Conservation (phyloP, 2,888 invertebrate species). For the Brachycybe producta region DNA sequence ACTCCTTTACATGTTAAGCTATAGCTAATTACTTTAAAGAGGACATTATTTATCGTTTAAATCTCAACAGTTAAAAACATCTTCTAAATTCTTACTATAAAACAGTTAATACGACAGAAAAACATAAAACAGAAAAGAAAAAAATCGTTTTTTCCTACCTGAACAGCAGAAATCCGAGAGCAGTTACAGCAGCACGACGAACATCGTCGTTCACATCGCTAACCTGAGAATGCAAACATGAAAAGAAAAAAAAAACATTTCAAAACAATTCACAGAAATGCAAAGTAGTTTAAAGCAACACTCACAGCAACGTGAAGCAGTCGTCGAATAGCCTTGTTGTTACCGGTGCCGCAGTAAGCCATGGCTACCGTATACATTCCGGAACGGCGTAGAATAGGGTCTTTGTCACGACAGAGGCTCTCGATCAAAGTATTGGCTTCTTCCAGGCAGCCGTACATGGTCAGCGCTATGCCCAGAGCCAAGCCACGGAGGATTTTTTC, state of each 20-base stretch:
- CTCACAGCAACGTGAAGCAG: conserved; percentile 87
- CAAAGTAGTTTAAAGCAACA: conserved; percentile 22
- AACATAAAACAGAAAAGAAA: conserved; percentile 2
- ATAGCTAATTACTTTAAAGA: too few species aligned
- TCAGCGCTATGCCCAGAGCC: conserved; percentile 89
- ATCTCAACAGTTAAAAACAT: not conserved
- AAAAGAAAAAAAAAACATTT: not conserved
- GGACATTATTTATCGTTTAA: too few species aligned
- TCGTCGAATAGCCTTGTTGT: conserved; percentile 88
- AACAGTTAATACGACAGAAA: too few species aligned
- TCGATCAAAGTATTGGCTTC: conserved; percentile 90
- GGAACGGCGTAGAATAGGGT: conserved; percentile 83
- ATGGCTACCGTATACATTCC: conserved; percentile 97
- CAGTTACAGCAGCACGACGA: conserved; percentile 92
- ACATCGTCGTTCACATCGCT: conserved; percentile 99
- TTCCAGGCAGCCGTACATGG: conserved; percentile 92
- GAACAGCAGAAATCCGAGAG: conserved; percentile 94
- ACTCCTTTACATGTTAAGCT: too few species aligned
- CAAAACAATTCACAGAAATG: conserved; percentile 8
- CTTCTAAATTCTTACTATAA: too few species aligned
- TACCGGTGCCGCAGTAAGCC: conserved; percentile 96
- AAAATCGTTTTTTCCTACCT: conserved; percentile 40
- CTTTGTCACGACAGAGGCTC: conserved; percentile 79
- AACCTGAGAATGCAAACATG: conserved; percentile 36
- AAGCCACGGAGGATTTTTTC: conserved; percentile 96